Conservation (phyloP, 64 coral and sea anemone species). For the Orbicella faveolata region DNA sequence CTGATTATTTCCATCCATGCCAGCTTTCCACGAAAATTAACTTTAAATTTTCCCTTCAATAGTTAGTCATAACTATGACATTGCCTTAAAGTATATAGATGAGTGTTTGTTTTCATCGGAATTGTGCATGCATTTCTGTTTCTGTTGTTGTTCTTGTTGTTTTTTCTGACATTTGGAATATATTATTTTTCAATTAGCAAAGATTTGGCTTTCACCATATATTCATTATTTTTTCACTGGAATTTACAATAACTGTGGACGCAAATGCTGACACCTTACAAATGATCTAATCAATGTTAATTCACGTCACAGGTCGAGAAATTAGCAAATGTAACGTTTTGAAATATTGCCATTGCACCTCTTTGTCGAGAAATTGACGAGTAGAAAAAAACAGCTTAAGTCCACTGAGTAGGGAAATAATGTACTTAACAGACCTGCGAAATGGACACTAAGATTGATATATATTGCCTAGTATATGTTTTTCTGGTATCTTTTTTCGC, state of each 20-base stretch:
- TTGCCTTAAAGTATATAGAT: background rate
- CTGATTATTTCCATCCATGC: no score
- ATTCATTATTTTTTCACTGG: background rate
- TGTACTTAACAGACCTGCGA: background rate
- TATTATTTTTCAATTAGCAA: background rate
- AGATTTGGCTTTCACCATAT: background rate
- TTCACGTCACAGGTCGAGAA: background rate
- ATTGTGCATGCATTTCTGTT: no score
- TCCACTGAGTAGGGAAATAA: background rate
- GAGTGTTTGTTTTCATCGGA: background rate
- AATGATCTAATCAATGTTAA: background rate
- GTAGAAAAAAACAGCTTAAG: background rate
- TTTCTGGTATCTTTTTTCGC: background rate
- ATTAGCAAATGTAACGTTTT: background rate
- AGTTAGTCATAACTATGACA: no score
- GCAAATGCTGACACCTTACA: background rate
- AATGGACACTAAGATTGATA: background rate
- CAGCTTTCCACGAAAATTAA: no score
- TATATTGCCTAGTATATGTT: background rate
- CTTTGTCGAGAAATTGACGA: background rate
- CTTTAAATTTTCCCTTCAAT: no score
- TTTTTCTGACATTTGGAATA: background rate
- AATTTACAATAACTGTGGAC: background rate
- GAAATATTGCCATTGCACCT: background rate
- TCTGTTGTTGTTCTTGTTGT: no score